Conservation (phyloP, 2,888 invertebrate species). For the Creontiades dilutus region DNA sequence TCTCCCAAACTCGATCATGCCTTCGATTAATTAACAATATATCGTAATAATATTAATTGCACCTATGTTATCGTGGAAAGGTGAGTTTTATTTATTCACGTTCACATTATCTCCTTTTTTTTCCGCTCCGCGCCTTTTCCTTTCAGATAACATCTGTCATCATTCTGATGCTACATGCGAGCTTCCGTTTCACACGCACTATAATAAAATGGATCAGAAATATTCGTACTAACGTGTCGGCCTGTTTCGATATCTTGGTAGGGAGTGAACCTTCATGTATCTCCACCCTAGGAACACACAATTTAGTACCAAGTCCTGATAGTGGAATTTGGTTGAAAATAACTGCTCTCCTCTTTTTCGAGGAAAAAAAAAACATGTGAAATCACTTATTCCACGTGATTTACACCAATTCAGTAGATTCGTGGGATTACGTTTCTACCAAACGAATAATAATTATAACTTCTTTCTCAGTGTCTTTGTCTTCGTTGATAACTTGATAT, state of each 20-base stretch:
- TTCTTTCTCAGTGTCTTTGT: too few relatives aligned
- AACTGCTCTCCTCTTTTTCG: too few relatives aligned
- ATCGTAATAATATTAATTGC: conserved; percentile 10
- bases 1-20: neutral
- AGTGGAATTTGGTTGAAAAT: too few relatives aligned
- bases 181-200: conserved; percentile 22
- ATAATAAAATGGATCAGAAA: neutral
- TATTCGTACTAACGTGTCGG: neutral
- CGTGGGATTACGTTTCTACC: too few relatives aligned
- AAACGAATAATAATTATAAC: too few relatives aligned
- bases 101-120: neutral
- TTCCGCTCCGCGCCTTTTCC: neutral
- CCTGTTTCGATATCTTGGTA: neutral
- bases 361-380: too few relatives aligned
- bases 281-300: too few relatives aligned
- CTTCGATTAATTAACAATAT: neutral
- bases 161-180: neutral
- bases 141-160: neutral
- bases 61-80: neutral
- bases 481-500: too few relatives aligned
- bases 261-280: too few relatives aligned
- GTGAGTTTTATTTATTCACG: neutral
- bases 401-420: too few relatives aligned
- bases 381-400: too few relatives aligned
- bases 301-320: too few relatives aligned